Percentiles rank a stretch among this genome's conserved stretches.
Evolutionary conservation across 2,113 vertebrate species (phyloP).

Genomic region (Muntiacus reevesi): DNA sequence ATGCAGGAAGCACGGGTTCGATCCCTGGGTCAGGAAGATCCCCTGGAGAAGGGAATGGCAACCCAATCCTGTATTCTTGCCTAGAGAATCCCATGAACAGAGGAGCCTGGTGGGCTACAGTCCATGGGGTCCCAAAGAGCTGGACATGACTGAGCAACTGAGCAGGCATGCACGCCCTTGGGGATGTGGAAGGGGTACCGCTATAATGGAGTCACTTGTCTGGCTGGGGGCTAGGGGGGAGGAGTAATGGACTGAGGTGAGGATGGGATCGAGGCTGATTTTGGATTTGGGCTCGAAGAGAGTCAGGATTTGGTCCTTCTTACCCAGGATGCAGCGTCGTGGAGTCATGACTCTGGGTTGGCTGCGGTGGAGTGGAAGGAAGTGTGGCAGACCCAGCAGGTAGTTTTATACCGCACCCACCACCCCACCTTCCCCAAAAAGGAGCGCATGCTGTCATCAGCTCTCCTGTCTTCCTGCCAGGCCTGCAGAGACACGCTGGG

Average conservation of each 20-base stretch:
- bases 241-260: fast-evolving
- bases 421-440: neutral
- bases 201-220: neutral
- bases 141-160: neutral
- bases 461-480: neutral
- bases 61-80: neutral
- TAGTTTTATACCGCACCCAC: neutral
- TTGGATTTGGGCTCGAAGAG: neutral
- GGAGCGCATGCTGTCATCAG: neutral
- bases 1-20: neutral
- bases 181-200: fast-evolving
- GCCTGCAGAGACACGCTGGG: neutral
- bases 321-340: neutral
- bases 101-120: neutral
- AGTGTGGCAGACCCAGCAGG: too few species aligned
- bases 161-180: neutral
- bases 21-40: neutral
- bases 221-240: fast-evolving
- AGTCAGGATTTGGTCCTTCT: neutral
- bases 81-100: neutral
- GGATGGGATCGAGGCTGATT: neutral
- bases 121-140: neutral
- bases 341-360: neutral
- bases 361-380: neutral
- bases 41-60: neutral